These are phyloP conservation scores for Cyanoderma ruficeps DNA, from an alignment of 2,113 vertebrate species.

Conservation along the genomic window DNA sequence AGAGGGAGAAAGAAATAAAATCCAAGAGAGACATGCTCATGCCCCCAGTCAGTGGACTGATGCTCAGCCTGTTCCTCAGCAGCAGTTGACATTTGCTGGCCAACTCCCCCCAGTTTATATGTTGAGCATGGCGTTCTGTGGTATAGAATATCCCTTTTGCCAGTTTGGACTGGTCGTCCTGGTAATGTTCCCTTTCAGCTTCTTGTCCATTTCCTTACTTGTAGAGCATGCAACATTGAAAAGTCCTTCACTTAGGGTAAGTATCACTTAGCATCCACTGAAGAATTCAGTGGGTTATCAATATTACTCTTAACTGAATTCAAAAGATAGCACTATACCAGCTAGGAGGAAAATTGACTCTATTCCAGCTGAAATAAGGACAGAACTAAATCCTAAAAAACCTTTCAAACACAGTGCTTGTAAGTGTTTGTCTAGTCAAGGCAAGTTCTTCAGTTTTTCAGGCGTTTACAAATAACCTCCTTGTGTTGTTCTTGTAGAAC, in stretches of 20 bases:
- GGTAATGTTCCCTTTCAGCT: background rate
- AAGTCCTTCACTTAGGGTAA: background rate
- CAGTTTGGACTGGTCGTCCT: background rate
- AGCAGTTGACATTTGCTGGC: background rate
- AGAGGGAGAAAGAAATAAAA: background rate
- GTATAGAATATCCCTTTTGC: background rate
- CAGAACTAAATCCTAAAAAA: background rate
- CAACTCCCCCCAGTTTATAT: too few relatives aligned
- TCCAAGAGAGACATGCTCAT: background rate
- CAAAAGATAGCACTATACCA: background rate
- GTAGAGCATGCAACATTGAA: background rate
- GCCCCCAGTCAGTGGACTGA: background rate
- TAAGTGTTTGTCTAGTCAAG: background rate
- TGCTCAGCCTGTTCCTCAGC: background rate
- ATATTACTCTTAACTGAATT: background rate
- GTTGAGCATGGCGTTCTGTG: too few relatives aligned
- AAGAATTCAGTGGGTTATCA: background rate
- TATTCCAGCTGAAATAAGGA: background rate
- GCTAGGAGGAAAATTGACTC: background rate
- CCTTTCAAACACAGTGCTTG: background rate
- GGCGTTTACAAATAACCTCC: background rate
- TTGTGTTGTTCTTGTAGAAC: background rate
- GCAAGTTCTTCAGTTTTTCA: background rate
- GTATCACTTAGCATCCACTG: background rate
- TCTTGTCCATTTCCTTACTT: background rate